These are phyloP conservation scores for Eremophila alpestris DNA, from an alignment of 2,797 vertebrate species.

Conservation along the genomic window DNA sequence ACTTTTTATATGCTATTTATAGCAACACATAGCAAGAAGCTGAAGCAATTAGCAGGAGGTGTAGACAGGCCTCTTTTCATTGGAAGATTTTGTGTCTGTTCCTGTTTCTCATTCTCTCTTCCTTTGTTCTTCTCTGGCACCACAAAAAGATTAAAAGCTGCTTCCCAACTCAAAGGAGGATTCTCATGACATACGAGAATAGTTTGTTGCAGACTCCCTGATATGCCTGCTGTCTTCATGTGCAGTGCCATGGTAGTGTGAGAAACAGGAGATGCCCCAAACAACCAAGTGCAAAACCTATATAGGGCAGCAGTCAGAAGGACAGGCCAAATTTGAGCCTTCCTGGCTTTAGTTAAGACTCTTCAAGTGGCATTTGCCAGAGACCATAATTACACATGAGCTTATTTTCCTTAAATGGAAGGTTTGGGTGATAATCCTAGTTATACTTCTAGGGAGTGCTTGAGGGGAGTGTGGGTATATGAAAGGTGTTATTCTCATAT, in stretches of 20 bases:
- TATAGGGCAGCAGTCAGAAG: not conserved
- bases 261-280: not conserved
- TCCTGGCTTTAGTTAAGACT: constrained; percentile 19
- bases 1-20: not conserved
- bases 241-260: not conserved
- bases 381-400: not conserved
- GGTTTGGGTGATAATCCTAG: constrained; percentile 6
- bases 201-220: not conserved
- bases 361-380: not conserved
- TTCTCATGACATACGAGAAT: not conserved
- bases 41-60: not conserved
- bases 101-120: not conserved
- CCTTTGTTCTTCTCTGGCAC: constrained; percentile 11
- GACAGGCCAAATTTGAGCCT: not conserved
- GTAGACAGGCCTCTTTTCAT: not conserved
- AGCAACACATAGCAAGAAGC: not conserved
- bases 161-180: not conserved
- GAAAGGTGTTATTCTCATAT: not conserved
- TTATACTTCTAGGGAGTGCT: not conserved
- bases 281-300: not conserved
- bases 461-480: not conserved
- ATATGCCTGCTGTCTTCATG: not conserved
- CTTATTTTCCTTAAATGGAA: constrained; percentile 18
- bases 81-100: not conserved
- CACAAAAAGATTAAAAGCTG: not conserved